These are phyloP conservation scores for Terebella lapidaria DNA, from an alignment of 2,888 invertebrate species.

Conservation along the genomic window DNA sequence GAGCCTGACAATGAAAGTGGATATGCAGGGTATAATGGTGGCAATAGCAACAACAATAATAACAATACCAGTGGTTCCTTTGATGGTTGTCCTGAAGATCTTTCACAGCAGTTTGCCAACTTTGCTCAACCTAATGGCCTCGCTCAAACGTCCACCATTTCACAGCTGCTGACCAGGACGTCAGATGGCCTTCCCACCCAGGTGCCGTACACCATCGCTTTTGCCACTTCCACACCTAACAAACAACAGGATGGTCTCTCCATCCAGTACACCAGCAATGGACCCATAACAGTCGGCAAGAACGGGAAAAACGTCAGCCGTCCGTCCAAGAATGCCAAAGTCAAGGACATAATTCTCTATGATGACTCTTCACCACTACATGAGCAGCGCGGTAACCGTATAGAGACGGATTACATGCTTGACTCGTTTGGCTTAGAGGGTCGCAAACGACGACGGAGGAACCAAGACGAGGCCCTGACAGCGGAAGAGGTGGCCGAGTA, in stretches of 20 bases:
- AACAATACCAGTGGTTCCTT: neutral
- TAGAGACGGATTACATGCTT: constrained; percentile 27
- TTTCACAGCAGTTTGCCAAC: constrained; percentile 1
- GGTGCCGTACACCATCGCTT: constrained; percentile 2
- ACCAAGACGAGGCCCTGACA: constrained; percentile 25
- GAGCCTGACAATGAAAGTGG: constrained; percentile 13
- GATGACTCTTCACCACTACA: constrained; percentile 22
- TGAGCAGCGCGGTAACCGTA: constrained; percentile 18
- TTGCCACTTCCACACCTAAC: neutral
- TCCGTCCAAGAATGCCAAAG: constrained; percentile 8
- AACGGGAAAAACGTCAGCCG: constrained; percentile 23
- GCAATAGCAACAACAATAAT: neutral
- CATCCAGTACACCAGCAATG: constrained; percentile 21
- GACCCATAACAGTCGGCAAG: constrained; percentile 21
- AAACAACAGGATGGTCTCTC: constrained; percentile 7
- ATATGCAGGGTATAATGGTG: neutral
- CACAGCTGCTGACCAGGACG: neutral
- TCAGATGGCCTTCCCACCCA: constrained; percentile 8
- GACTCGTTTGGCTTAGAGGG: constrained; percentile 25
- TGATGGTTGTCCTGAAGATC: neutral
- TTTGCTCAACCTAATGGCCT: neutral
- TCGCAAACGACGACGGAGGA: constrained; percentile 24
- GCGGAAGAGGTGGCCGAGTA: constrained; percentile 29
- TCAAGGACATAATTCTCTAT: constrained; percentile 27
- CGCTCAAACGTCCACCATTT: neutral